Conservation (phyloP, 2,797 vertebrate species). For the Liparis tanakae region DNA sequence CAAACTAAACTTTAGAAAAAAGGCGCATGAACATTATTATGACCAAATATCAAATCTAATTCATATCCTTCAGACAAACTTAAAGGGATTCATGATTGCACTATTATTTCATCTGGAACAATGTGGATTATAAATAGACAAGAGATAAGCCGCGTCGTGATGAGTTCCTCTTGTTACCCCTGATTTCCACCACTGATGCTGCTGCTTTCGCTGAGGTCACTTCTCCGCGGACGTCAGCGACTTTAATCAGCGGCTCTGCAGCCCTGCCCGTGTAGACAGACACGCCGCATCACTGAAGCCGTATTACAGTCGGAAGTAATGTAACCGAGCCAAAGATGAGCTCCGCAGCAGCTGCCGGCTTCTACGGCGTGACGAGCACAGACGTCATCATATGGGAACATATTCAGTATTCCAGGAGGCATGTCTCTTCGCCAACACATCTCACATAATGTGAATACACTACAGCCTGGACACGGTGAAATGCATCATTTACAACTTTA, state of each 20-base stretch:
- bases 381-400: constrained; percentile 28
- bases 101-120: neutral
- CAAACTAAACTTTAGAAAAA: neutral
- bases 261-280: constrained; percentile 46
- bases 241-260: constrained; percentile 69
- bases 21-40: neutral
- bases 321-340: constrained; percentile 44
- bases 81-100: neutral
- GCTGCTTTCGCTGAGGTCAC: constrained; percentile 39
- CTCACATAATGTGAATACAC: neutral
- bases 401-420: neutral
- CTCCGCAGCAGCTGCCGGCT: constrained; percentile 47
- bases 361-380: neutral
- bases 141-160: constrained; percentile 2
- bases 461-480: neutral
- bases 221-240: constrained; percentile 49
- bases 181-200: constrained; percentile 30
- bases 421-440: neutral
- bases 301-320: constrained; percentile 42
- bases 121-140: constrained; percentile 11
- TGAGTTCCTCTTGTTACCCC: neutral
- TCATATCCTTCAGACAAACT: neutral
- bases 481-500: neutral
- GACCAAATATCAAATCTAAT: neutral
- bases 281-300: constrained; percentile 40